Evolutionary conservation across 1,140 invertebrate species (phyloP).

Genomic region (Leptinotarsa lineolata): DNA sequence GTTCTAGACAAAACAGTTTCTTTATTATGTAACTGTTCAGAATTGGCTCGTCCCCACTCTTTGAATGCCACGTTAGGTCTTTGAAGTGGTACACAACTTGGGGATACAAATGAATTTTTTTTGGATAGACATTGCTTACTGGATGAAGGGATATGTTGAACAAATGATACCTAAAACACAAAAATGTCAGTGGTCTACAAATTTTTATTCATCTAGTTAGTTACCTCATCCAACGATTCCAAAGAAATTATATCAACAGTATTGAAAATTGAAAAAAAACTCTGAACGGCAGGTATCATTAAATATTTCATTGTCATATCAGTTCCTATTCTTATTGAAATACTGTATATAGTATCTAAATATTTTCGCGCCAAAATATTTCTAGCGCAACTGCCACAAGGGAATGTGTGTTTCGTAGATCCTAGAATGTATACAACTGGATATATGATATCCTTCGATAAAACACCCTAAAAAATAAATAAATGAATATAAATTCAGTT

Average conservation of each 20-base stretch:
- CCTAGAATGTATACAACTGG: constrained; percentile 75
- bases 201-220: not conserved
- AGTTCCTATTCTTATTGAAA: constrained; percentile 79
- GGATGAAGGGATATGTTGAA: too few species aligned
- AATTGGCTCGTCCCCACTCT: not conserved
- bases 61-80: not conserved
- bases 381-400: constrained; percentile 75
- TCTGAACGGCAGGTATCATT: constrained; percentile 69
- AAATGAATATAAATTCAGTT: not conserved
- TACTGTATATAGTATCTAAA: constrained; percentile 76
- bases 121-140: too few species aligned
- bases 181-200: not conserved
- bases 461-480: constrained; percentile 62
- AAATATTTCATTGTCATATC: constrained; percentile 83
- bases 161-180: not conserved
- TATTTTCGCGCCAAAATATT: constrained; percentile 77
- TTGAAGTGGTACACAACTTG: not conserved
- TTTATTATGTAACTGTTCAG: not conserved
- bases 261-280: constrained; percentile 87
- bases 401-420: constrained; percentile 77
- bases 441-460: constrained; percentile 77
- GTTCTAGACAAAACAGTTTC: constrained; percentile 57
- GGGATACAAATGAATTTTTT: too few species aligned
- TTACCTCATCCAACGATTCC: constrained; percentile 7
- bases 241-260: constrained; percentile 63